Base-by-base conservation (phyloP, 2,113 vertebrate genomes). In the Zingel zingel region DNA sequence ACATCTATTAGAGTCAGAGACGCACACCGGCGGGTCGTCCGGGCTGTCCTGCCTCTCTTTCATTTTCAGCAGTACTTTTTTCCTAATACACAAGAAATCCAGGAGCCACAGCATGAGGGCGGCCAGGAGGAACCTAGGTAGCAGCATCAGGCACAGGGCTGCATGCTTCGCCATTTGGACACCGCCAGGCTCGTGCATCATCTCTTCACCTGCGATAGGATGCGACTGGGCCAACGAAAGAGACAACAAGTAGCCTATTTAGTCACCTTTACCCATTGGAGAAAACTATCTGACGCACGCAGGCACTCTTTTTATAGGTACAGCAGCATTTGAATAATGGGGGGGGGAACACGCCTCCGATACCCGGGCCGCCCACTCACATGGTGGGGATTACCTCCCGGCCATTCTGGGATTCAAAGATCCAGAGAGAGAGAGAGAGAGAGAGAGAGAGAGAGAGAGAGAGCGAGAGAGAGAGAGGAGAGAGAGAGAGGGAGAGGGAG, bases 1-100 rank as follows among this genome's bases (percentile, higher is more conserved):
- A 99, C 96, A 99, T 97, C 88, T 96, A 90, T 99, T 99, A 63
- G 97, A 96, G 93, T 99, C 98, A 2, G 98, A 99, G 84, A 99
- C 97, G 94, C 97, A 97, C 88, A 99, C 93, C 19, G 97, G 97
- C 0, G 98, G 98, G 94, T 99, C 98, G 88, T 99, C 98, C 47
- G 96, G 94, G 84, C 94, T 81, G 73, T 89, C 78, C 85, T 93
- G 94, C 53, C 72, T 64, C 76, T 94, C 94, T 12, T 94, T 93
- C 94, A 96, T 95, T 85, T 94, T 95, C 89, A 94, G 88, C 84
- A 96, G 92, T 89, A 99, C 92, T 93, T 97, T 97, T 93, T 96
- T 97, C 51, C 98, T 91, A 81, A 99, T 98, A 94, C 98, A 99
- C 82, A 98, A 92, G 92, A 99, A 99, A 89, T 99, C 98, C 86